Conservation (phyloP, 2,113 vertebrate species). For the Engystomops pustulosus region DNA sequence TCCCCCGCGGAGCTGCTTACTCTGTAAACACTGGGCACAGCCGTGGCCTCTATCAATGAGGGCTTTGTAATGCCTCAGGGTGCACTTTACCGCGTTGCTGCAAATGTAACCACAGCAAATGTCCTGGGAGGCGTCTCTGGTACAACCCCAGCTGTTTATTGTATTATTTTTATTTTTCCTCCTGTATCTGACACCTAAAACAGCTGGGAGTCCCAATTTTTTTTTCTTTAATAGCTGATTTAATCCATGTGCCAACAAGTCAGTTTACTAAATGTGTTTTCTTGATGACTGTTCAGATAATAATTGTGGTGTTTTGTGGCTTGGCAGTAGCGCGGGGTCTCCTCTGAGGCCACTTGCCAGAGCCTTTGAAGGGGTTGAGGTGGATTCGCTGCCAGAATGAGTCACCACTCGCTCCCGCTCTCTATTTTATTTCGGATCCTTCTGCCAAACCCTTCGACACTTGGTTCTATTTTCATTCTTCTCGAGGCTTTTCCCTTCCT, state of each 20-base stretch:
- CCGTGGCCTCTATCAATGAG: too few relatives aligned
- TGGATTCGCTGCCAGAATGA: constrained; percentile 86
- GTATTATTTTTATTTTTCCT: constrained; percentile 31
- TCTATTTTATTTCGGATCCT: constrained; percentile 82
- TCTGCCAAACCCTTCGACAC: constrained; percentile 87
- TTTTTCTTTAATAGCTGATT: constrained; percentile 83
- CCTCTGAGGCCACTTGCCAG: constrained; percentile 85
- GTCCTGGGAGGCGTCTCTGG: neutral
- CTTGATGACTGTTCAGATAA: constrained; percentile 84
- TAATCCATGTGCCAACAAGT: constrained; percentile 86
- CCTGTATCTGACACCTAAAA: constrained; percentile 66
- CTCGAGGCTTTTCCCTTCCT: constrained; percentile 82
- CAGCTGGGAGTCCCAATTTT: constrained; percentile 76
- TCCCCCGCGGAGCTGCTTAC: neutral
- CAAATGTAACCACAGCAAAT: neutral
- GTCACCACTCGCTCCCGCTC: constrained; percentile 76
- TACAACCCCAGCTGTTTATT: constrained; percentile 12
- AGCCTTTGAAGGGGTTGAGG: constrained; percentile 84
- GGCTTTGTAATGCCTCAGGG: neutral
- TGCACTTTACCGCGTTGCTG: neutral
- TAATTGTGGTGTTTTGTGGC: constrained; percentile 85
- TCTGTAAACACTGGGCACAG: neutral
- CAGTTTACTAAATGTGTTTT: constrained; percentile 88
- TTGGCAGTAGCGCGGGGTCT: constrained; percentile 87
- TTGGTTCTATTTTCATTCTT: constrained; percentile 90